phyloP scores from a whole-genome alignment of 2,113 vertebrate species.

The Trematomus loennbergii region DNA sequence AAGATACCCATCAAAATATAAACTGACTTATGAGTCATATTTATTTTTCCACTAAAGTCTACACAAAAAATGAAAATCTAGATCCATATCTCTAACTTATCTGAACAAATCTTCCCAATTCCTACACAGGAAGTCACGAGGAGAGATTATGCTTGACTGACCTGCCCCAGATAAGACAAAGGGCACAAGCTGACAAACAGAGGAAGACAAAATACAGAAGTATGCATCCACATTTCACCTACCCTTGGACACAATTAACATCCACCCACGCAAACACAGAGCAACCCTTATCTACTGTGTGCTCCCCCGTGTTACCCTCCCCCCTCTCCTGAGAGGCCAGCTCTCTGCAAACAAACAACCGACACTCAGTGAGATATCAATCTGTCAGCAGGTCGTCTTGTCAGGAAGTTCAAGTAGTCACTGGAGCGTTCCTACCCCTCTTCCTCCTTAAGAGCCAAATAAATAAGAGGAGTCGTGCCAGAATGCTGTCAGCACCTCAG shows the following conservation, averaged over 20 bases:
- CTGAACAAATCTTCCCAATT: not conserved
- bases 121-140: not conserved
- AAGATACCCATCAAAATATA: not conserved
- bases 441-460: conserved; percentile 86
- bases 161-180: conserved; percentile 10
- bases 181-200: conserved; percentile 30
- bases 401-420: conserved; percentile 88
- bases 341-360: conserved; percentile 82
- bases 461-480: conserved; percentile 78
- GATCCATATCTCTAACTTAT: conserved; percentile 8
- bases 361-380: conserved; percentile 85
- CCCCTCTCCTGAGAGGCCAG: conserved; percentile 47
- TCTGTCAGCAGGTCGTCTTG: conserved; percentile 85
- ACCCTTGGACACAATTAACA: conserved; percentile 32
- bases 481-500: conserved; percentile 73
- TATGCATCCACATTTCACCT: conserved; percentile 43
- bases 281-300: conserved; percentile 61
- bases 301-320: conserved; percentile 23
- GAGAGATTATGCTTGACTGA: conserved; percentile 7
- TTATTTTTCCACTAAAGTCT: conserved; percentile 8
- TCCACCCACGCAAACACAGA: conserved; percentile 43
- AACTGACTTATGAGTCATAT: not conserved
- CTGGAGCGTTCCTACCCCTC: conserved; percentile 79
- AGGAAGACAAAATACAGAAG: conserved; percentile 48
- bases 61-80: not conserved